Conservation (phyloP, 2,797 vertebrate genomes). For the Emys orbicularis region DNA sequence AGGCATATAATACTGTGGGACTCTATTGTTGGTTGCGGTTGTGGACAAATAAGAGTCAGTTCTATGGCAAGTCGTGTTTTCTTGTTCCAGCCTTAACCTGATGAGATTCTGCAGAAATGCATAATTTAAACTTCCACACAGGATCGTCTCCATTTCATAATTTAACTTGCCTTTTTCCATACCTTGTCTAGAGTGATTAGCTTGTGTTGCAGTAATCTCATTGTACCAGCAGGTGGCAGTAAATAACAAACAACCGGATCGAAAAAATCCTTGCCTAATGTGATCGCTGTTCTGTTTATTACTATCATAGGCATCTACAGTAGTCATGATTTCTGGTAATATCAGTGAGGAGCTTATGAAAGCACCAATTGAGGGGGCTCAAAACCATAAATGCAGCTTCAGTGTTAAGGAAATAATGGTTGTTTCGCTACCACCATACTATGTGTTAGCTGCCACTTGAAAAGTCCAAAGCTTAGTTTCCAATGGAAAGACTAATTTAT, state of each 20-base stretch:
- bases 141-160: neutral
- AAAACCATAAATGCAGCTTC: neutral
- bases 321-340: neutral
- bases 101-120: neutral
- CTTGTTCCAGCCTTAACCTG: neutral
- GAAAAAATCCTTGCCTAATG: neutral
- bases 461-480: neutral
- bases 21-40: neutral
- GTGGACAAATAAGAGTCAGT: neutral
- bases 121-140: neutral
- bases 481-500: neutral
- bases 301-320: neutral
- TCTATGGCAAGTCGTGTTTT: neutral
- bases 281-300: no score
- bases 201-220: neutral
- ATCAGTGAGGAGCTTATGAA: neutral
- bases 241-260: conserved; percentile 38
- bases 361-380: neutral
- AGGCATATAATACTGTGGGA: neutral
- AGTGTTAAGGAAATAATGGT: neutral
- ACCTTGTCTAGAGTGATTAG: neutral
- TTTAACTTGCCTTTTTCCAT: neutral
- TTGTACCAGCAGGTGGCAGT: conserved; percentile 75
- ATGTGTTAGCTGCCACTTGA: neutral
- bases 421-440: neutral